Percentiles rank a stretch among this genome's conserved stretches.
These are phyloP conservation scores for Lanius ludovicianus DNA, from an alignment of 2,113 vertebrate species.

Conservation along the genomic window DNA sequence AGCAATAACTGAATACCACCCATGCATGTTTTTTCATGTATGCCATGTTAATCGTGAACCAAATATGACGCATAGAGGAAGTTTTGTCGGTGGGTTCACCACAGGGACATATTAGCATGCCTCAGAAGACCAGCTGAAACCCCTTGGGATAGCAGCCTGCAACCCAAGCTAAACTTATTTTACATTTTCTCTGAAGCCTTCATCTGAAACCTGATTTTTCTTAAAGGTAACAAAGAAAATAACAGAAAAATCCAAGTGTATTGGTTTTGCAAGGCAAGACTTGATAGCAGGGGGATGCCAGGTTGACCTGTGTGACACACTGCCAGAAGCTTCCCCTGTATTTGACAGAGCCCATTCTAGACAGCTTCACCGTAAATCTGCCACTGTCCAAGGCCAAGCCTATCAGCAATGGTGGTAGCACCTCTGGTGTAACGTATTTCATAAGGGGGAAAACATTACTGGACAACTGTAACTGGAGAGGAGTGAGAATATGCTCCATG, in stretches of 20 bases:
- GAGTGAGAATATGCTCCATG: background rate
- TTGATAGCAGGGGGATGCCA: background rate
- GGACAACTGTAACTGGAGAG: background rate
- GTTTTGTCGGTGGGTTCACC: background rate
- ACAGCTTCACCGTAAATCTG: fast-evolving
- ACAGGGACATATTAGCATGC: background rate
- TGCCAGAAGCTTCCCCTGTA: background rate
- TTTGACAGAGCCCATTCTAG: background rate
- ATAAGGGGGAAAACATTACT: background rate
- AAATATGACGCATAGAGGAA: background rate
- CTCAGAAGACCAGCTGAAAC: background rate
- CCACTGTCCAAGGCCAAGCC: fast-evolving
- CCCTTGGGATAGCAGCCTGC: background rate
- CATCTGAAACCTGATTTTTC: background rate
- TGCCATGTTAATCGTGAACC: fast-evolving
- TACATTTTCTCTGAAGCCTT: background rate
- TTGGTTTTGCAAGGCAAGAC: background rate
- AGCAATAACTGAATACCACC: background rate
- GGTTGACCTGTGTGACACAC: background rate
- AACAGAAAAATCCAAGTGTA: background rate
- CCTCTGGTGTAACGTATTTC: fast-evolving
- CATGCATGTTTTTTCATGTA: background rate
- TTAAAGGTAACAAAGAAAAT: background rate
- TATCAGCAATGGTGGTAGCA: fast-evolving
- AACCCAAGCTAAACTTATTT: background rate